phyloP scores from a whole-genome alignment of 2,797 vertebrate species.

The Crypturellus tataupa region DNA sequence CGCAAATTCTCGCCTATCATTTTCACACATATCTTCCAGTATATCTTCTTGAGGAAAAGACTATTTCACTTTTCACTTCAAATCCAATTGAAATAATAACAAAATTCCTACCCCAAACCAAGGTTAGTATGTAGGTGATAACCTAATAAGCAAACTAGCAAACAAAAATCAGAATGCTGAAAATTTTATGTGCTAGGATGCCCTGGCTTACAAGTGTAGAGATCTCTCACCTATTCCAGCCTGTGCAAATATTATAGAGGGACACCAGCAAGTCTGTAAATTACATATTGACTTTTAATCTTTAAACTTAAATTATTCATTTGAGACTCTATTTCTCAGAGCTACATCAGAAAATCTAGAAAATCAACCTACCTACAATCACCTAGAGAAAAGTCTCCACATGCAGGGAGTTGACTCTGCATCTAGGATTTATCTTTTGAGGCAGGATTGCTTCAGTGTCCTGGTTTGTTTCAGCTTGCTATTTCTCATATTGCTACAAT shows the following conservation, averaged over 20 bases:
- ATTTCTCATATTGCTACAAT: not conserved
- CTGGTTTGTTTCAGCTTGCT: not conserved
- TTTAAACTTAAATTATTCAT: not conserved
- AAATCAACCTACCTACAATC: not conserved
- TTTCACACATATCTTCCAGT: not conserved
- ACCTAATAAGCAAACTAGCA: not conserved
- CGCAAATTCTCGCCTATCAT: not conserved
- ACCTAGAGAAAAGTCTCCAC: not conserved
- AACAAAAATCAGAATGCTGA: not conserved
- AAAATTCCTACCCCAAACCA: not conserved
- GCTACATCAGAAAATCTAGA: not conserved
- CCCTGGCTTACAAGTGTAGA: not conserved
- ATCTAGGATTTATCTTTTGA: not conserved
- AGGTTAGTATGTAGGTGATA: not conserved
- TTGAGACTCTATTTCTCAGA: not conserved
- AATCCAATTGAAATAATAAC: no score
- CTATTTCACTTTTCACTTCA: not conserved
- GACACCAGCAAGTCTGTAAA: not conserved
- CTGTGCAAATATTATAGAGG: not conserved
- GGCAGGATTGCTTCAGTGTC: not conserved
- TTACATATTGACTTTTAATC: not conserved
- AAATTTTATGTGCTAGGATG: not conserved
- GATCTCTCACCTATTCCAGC: not conserved
- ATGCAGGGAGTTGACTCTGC: not conserved
- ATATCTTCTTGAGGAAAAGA: not conserved